Base-by-base conservation (phyloP, 2,113 vertebrate species). In the Climacteris rufus region DNA sequence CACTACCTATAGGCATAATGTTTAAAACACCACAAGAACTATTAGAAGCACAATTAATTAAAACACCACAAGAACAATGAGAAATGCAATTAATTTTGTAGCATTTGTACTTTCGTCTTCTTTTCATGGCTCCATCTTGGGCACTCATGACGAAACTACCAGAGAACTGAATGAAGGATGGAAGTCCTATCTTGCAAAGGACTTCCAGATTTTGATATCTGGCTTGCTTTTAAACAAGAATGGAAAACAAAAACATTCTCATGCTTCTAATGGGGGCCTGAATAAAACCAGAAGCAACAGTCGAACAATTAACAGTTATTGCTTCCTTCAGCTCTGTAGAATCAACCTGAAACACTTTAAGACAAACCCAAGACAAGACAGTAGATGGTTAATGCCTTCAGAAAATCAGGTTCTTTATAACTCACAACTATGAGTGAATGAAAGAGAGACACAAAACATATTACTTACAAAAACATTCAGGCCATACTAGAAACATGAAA, bases 121-220 rank as follows among this genome's bases (percentile, higher is more conserved):
- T 77, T 83, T 52, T 40, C 49, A 31, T 0, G 1, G 39, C 18
- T 93, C 47, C 31, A 5, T 53, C 47, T 66, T 23, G 52, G 60
- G 52, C 12, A 56, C 14, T 74, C 0, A 0, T 1, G 3, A 23
- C 37, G 30, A 88, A 79, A 35, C 24, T 52, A 42, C 7, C 39
- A 52, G 76, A 63, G 23, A 85, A 23, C 24, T 66, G 54, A 20
- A 35, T 1, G 56, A 70, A 61, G 24, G 53, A 27, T 57, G 23
- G 23, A 81, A 81, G 40, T 11, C 13, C 27, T 47, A 0, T 53
- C 56, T 80, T 54, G 71, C 60, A 92, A 90, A 89, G 37, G 40
- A 53, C 56, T 96, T 92, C 39, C 71, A 93, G 64, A 95, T 86
- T 93, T 87, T 61, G 47, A 18, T 66, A 84, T 75, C 49, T 90